Conservation (phyloP, 2,113 vertebrate genomes). For the Micronycteris hirsuta region DNA sequence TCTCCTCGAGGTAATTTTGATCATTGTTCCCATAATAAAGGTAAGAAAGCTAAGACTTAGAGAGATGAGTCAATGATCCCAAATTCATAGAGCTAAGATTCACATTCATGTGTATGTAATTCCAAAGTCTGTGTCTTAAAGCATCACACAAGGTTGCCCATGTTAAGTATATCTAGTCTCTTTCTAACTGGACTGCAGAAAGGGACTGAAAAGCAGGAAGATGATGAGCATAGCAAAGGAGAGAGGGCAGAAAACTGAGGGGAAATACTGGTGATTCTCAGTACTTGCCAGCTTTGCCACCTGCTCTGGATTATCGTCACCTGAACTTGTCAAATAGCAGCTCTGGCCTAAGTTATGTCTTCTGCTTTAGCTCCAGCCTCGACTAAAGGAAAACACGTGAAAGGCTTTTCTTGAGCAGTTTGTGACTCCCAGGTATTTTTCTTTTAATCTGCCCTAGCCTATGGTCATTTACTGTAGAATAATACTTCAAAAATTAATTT, state of each 20-base stretch:
- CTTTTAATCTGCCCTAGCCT: background rate
- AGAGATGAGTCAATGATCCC: background rate
- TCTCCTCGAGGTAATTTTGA: background rate
- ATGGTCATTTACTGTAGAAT: background rate
- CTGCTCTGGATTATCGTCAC: background rate
- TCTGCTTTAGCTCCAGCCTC: background rate
- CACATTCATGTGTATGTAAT: background rate
- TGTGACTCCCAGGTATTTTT: background rate
- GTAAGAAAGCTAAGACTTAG: background rate
- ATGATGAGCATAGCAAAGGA: background rate
- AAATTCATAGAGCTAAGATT: background rate
- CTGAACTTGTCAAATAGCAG: background rate
- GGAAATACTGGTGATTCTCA: background rate
- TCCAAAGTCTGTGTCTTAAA: background rate
- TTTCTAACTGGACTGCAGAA: background rate
- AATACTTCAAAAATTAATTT: background rate
- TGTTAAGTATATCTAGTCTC: background rate
- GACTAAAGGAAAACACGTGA: background rate
- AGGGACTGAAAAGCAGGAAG: background rate
- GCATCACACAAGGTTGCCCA: background rate
- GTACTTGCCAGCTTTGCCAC: background rate
- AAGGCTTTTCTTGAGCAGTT: background rate
- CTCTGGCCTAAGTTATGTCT: background rate
- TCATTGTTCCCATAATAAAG: background rate
- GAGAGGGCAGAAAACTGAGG: background rate